phyloP scores from a whole-genome alignment of 2,797 vertebrate genomes.

The Scyliorhinus canicula region DNA sequence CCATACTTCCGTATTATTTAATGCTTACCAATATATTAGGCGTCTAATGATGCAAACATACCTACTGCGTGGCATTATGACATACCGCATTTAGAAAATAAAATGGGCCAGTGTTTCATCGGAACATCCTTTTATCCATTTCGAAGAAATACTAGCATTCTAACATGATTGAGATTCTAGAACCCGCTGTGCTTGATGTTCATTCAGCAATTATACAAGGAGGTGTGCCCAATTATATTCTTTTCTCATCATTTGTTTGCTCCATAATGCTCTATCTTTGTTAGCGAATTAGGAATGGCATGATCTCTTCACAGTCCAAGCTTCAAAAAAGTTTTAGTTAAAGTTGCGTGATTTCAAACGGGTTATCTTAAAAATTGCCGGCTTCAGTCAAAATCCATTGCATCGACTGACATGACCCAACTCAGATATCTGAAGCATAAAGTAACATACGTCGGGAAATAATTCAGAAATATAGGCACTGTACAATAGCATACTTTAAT shows the following conservation, averaged over 20 bases:
- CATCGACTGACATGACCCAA: background rate
- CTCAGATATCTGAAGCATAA: background rate
- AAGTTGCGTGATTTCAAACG: background rate
- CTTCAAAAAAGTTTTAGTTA: background rate
- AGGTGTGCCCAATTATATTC: background rate
- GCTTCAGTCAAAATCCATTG: background rate
- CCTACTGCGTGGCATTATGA: background rate
- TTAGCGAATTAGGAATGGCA: background rate
- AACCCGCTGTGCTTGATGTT: background rate
- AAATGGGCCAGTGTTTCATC: background rate
- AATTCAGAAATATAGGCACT: background rate
- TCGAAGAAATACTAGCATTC: background rate
- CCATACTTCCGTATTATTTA: too few species aligned
- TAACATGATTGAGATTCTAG: background rate
- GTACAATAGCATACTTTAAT: background rate
- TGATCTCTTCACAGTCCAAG: background rate
- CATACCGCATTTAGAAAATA: background rate
- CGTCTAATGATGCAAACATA: background rate
- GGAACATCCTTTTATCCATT: background rate
- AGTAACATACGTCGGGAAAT: background rate
- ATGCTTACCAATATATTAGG: background rate
- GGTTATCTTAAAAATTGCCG: background rate
- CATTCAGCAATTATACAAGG: background rate
- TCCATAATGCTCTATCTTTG: background rate
- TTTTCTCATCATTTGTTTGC: background rate